Base-by-base conservation (phyloP, 2,797 vertebrate genomes). In the Champsocephalus gunnari region DNA sequence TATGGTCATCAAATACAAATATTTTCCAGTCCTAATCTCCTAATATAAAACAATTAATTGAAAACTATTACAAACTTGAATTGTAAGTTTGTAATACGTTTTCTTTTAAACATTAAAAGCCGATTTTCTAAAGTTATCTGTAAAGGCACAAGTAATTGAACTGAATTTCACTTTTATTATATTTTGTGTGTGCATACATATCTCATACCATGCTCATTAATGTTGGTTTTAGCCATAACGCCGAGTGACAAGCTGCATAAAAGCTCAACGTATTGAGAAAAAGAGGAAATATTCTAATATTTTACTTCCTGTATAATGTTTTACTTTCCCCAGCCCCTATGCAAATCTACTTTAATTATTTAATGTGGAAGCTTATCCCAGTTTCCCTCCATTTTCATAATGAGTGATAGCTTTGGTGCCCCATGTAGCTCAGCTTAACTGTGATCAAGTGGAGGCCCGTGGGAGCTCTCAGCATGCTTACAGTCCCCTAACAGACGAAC, bases 381-480 rank as follows among this genome's bases (percentile, higher is more conserved):
- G 69, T 88, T 87, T 82, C 84, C 44, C 62, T 79, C 71, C 80
- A 75, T 83, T 80, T 89, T 88, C 72, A 89, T 89, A 89, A 88
- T 88, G 86, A 92, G 80, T 85, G 86, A 91, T 89, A 49, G 75
- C 79, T 87, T 61, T 63, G 68, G 73, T 81, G 81, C 75, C 86
- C 87, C 86, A 73, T 91, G 88, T 91, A 85, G 82, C 77, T 90
- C 69, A 90, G 89, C 90, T 92, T 94, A 94, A 89, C 94, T 93
- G 93, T 93, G 96, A 96, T 96, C 95, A 96, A 96, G 96, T 95
- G 92, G 95, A 96, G 95, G 91, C 94, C 94, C 92, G 95, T 94
- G 96, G 95, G 95, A 95, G 94, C 92, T 95, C 93, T 93, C 93
- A 89, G 93, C 92, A 93, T 91, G 95, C 92, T 94, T 93, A 67